Base-by-base conservation (phyloP, 30 jellyfish, hydroid and myxozoan genomes). In the Pelagia noctiluca region DNA sequence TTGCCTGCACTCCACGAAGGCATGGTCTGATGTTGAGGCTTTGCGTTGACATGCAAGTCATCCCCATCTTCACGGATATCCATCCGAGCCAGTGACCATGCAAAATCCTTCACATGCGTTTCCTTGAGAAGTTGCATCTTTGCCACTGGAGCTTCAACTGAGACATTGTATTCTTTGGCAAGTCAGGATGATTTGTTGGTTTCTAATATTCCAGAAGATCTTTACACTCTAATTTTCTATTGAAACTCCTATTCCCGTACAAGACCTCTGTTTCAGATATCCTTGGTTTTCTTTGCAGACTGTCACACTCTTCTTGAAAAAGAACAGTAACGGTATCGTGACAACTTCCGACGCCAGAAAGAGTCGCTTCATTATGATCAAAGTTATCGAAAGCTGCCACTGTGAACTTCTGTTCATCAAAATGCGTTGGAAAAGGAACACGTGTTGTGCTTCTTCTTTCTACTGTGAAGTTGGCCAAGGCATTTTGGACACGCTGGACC, bases 1-100 rank as follows among this genome's bases (percentile, higher is more conserved):
- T 66, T 66, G 79, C 79, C 33, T 66, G 79, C 52, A 66, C 57
- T 66, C 79, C 57, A 34, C 22, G 54, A 66, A 28, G 79, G 79
- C 79, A 66, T 66, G 52, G 11, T 66, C 79, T 66, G 52, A 1
- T 30, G 29, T 66, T 66, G 2, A 25, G 79, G 79, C 54, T 19
- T 66, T 28, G 79, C 54, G 57, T 25, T 66, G 57, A 66, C 57
- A 66, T 30, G 79, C 22, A 34, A 34, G 61, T 66, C 50, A 66
- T 66, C 79, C n/a, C 57, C 57, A 66, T 66, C 57, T 66, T 66
- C 61, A 25, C 61, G 79, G 1, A 24, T 66, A 7, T 28, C 79
- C 54, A 66, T 66, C 11, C 54, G 52, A 28, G 79, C 52, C 5
- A 66, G 57, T 66, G 52, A 30, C 57, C 79, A 66, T 66, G 54